These are phyloP conservation scores for Elephantulus edwardii DNA, from an alignment of 2,113 vertebrate species.

Conservation along the genomic window DNA sequence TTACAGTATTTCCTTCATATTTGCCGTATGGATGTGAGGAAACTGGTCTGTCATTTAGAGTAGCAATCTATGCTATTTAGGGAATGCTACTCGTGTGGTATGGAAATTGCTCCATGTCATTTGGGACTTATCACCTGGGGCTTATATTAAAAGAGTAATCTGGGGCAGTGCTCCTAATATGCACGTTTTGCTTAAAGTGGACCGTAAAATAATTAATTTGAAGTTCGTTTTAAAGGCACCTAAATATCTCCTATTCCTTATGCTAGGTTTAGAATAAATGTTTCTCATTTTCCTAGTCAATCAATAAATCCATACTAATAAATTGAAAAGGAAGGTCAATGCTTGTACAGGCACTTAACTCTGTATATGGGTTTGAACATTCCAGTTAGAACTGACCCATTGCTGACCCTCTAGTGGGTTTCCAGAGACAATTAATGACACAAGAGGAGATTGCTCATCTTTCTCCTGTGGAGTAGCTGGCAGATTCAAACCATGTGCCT, in stretches of 20 bases:
- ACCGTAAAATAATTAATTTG: slow-evolving; percentile 44
- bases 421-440: too few relatives aligned
- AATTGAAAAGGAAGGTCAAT: neutral
- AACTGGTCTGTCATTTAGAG: neutral
- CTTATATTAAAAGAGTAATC: neutral
- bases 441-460: too few relatives aligned
- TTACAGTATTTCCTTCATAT: slow-evolving; percentile 18
- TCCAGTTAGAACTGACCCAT: too few relatives aligned
- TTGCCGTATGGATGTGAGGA: neutral
- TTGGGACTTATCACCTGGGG: neutral
- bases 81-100: neutral
- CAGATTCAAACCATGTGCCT: too few relatives aligned
- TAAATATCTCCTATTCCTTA: slow-evolving; percentile 30
- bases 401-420: too few relatives aligned
- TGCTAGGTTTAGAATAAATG: slow-evolving; percentile 44
- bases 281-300: neutral
- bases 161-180: neutral
- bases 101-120: neutral
- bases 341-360: neutral
- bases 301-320: neutral
- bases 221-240: slow-evolving; percentile 25
- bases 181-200: slow-evolving; percentile 7
- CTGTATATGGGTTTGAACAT: neutral
- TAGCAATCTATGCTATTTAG: neutral
- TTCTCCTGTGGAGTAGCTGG: too few relatives aligned